A percentile compares a stretch with the other conserved stretches of the same genome.
phyloP scores from a whole-genome alignment of 2,113 vertebrate species.

The Penelope pileata region DNA sequence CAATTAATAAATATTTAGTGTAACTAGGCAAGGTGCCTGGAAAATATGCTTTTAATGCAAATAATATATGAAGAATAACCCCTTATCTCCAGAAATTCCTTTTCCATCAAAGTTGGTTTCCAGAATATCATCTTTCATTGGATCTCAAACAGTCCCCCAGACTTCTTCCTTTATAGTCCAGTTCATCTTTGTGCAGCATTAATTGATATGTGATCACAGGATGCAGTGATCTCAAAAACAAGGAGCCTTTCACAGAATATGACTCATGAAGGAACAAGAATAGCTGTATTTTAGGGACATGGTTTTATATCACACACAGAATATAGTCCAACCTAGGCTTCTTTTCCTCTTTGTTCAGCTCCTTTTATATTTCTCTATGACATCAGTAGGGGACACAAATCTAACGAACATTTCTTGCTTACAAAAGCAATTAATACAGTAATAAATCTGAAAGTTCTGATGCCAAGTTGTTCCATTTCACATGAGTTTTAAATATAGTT shows the following conservation, averaged over 20 bases:
- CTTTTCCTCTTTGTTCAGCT: background rate
- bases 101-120: background rate
- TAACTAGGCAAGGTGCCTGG: background rate
- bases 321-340: background rate
- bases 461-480: background rate
- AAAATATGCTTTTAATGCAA: background rate
- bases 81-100: background rate
- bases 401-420: background rate
- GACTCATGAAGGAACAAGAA: background rate
- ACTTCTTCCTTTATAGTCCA: background rate
- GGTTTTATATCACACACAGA: background rate
- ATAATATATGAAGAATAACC: background rate
- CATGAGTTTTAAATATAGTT: background rate
- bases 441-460: background rate
- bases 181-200: background rate
- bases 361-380: background rate
- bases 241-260: background rate
- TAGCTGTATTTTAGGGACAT: background rate
- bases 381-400: background rate
- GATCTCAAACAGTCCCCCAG: background rate
- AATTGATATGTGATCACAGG: background rate
- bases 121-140: background rate
- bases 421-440: background rate
- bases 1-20: background rate
- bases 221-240: background rate